Base-by-base conservation (phyloP, 2,797 vertebrate genomes). In the Somateria mollissima region DNA sequence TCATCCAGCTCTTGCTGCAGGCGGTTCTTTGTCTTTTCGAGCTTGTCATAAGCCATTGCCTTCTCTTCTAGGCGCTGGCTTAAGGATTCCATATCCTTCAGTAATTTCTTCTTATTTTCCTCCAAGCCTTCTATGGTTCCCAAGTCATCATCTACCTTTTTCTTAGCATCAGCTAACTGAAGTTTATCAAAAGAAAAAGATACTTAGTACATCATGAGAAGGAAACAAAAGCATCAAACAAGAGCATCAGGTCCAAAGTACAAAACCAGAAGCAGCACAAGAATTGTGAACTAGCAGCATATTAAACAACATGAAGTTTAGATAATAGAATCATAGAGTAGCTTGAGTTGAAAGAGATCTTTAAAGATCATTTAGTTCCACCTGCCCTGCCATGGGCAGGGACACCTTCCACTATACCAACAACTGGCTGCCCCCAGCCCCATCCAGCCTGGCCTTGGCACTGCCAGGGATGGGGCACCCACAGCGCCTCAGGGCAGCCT, bases 1-100 rank as follows among this genome's bases (percentile, higher is more conserved):
- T 99, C 99, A 28, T 99, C 99, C 39, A 99, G 98, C 96, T 99
- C 99, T 93, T 99, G 99, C 97, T 99, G 99, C 87, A 99, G 96
- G 21, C 99, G 98, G 96, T 98, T 99, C 97, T 99, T 99, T 41
- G 99, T 99, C 97, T 99, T 99, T 69, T 99, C 99, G 97, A 99
- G 98, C 90, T 99, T 99, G 96, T 99, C 99, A 61, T 98, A 98
- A 45, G 99, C 98, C 92, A 99, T 95, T 7, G 98, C 98, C 97
- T 99, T 99, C 97, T 99, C 99, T 96, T 99, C 99, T 81, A 99
- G 97, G 56, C 98, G 98, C 79, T 99, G 99, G 95, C 95, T 97
- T 41, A 98, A 71, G 16, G 98, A 97, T 96, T 99, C 99, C 97
- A 98, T 75, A 43, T 99, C 99, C 86, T 99, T 99, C 90, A 98